Base-by-base conservation (phyloP, 2,113 vertebrate genomes). In the Lagopus muta region DNA sequence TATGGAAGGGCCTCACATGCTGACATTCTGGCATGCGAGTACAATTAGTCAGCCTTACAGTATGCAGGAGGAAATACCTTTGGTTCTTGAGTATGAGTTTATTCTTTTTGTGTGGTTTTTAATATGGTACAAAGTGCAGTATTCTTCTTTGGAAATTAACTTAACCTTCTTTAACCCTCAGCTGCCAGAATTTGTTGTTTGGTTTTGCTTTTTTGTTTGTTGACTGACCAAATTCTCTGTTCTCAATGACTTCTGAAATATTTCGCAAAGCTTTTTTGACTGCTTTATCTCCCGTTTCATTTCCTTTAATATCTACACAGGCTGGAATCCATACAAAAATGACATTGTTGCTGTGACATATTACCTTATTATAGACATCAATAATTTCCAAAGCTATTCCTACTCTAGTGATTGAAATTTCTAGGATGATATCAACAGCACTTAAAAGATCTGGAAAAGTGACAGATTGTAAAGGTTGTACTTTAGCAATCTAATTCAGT, bases 381-480 rank as follows among this genome's bases (percentile, higher is more conserved):
- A 97, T 98, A 98, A 98, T 97, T 97, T 95, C 92, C 95, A 95
- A 94, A 97, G 94, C 95, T 91, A 69, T 96, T 87, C 97, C 97
- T 93, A 92, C 79, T 87, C 47, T 12, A 83, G 89, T 97, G 97
- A 97, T 97, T 98, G 97, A 97, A 98, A 98, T 96, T 97, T 97
- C 95, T 60, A 94, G 89, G 93, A 96, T 97, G 88, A 95, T 97
- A 97, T 96, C 97, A 96, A 83, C 27, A 38, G 89, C 96, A 97
- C 95, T 97, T 98, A 97, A 97, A 96, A 97, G 94, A 97, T 96
- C 96, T 96, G 86, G 90, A 96, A 94, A 97, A 96, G 82, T 97
- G 97, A 98, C 96, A 97, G 95, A 97, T 97, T 95, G 96, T 93
- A 97, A 97, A 98, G 96, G 96, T 93, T 97, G 94, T 95, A 94